These are phyloP conservation scores for Solenopsis fugax DNA, from an alignment of 1,140 invertebrate genomes.

Conservation along the genomic window DNA sequence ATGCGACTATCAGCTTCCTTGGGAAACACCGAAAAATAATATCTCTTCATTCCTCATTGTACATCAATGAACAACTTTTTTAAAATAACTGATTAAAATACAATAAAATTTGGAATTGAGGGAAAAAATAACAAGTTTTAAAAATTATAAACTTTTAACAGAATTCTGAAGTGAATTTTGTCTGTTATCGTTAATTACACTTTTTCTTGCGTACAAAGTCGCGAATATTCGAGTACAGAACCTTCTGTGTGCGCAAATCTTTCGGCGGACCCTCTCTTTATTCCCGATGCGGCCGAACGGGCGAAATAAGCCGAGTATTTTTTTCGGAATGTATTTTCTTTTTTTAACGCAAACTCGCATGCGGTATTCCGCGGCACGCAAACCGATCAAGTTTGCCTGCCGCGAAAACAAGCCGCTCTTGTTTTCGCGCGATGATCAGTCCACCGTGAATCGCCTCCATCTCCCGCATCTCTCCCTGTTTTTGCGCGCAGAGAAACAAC, in stretches of 20 bases:
- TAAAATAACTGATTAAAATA: background rate
- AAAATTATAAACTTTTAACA: background rate
- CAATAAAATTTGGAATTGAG: background rate
- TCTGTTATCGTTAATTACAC: background rate
- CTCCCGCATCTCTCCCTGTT: slow-evolving; percentile 71
- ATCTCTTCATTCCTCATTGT: background rate
- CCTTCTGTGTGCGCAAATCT: background rate
- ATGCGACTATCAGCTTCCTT: slow-evolving; percentile 50
- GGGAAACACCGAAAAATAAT: slow-evolving; percentile 13
- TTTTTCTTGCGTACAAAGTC: slow-evolving; percentile 23
- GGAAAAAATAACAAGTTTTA: background rate
- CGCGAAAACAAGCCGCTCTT: slow-evolving; percentile 74
- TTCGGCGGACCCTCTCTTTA: background rate
- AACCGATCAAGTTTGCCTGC: slow-evolving; percentile 73
- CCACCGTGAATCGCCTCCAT: slow-evolving; percentile 75
- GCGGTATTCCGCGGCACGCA: slow-evolving; percentile 52
- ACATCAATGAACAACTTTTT: background rate
- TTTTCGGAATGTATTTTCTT: slow-evolving; percentile 50
- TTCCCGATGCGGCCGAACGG: background rate
- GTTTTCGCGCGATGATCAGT: slow-evolving; percentile 77
- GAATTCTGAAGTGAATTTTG: background rate
- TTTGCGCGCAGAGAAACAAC: slow-evolving; percentile 75
- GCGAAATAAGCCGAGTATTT: slow-evolving; percentile 37
- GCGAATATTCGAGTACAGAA: background rate
- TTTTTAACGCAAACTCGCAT: slow-evolving; percentile 47